Percentiles rank a stretch among this genome's conserved stretches.
phyloP scores from a whole-genome alignment of 2,113 vertebrate genomes.

The Grus americana region DNA sequence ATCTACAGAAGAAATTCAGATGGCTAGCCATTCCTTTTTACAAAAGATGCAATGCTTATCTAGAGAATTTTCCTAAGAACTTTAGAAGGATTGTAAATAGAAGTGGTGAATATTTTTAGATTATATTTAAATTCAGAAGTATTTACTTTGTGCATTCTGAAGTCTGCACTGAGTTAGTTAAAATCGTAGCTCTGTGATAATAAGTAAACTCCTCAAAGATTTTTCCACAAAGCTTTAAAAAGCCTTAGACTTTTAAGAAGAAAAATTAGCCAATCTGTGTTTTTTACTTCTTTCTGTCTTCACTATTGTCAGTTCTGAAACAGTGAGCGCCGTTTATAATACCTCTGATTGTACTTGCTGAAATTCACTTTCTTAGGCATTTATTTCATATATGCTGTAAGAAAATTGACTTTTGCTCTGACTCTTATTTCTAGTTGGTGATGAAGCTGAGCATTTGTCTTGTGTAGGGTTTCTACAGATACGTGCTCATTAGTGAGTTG shows the following conservation, averaged over 20 bases:
- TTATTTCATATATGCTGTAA: background rate
- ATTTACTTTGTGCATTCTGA: background rate
- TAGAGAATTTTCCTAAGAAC: conserved; percentile 3
- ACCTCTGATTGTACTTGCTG: background rate
- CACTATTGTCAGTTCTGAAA: background rate
- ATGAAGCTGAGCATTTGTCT: background rate
- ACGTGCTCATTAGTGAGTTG: background rate
- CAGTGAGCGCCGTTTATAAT: background rate
- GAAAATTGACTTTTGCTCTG: background rate
- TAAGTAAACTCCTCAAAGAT: background rate
- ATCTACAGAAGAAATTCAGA: background rate
- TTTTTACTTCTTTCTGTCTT: background rate
- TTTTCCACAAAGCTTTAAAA: background rate
- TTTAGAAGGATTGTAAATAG: background rate
- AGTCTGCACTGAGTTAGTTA: background rate
- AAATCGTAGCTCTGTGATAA: background rate
- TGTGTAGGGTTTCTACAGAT: background rate
- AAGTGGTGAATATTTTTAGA: background rate
- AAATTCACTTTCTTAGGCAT: background rate
- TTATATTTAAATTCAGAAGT: background rate
- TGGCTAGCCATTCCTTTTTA: background rate
- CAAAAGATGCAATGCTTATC: background rate
- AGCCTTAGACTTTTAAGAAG: background rate
- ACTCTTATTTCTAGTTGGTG: background rate
- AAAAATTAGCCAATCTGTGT: background rate